These are phyloP conservation scores for Tetramorium simillimum DNA, from an alignment of 1,140 invertebrate genomes.

Conservation along the genomic window DNA sequence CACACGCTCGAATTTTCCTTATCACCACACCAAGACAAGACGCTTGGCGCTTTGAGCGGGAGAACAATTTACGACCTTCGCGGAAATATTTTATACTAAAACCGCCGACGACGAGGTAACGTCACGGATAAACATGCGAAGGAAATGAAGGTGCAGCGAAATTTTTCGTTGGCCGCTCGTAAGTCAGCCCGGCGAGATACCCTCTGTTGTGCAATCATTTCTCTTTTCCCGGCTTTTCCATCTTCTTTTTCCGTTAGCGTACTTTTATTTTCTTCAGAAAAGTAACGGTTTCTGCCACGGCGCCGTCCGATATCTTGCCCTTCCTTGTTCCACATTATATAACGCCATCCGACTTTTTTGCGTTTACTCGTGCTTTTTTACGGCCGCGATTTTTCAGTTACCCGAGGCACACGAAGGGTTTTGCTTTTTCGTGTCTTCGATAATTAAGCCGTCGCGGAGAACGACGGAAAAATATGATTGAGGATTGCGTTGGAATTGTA, in stretches of 20 bases:
- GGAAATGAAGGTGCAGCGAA: constrained; percentile 32
- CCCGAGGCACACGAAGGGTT: not conserved
- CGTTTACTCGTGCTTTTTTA: not conserved
- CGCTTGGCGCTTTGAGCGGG: constrained; percentile 31
- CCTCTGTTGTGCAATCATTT: constrained; percentile 65
- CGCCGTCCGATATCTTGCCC: constrained; percentile 7
- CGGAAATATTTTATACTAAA: constrained; percentile 50
- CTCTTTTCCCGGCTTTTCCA: constrained; percentile 16
- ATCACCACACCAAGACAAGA: constrained; percentile 28
- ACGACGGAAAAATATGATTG: constrained; percentile 16
- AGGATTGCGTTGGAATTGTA: not conserved
- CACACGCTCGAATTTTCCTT: constrained; percentile 18
- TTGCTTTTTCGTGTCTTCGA: not conserved
- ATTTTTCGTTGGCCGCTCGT: constrained; percentile 44
- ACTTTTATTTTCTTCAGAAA: constrained; percentile 43
- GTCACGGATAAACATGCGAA: constrained; percentile 47
- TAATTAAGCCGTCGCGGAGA: constrained; percentile 1
- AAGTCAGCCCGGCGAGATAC: constrained; percentile 59
- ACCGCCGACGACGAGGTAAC: constrained; percentile 35
- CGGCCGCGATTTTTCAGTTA: constrained; percentile 16
- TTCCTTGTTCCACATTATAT: constrained; percentile 22
- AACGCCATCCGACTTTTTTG: constrained; percentile 12
- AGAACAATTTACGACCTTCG: constrained; percentile 60
- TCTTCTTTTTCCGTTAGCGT: constrained; percentile 29
- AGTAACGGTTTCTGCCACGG: constrained; percentile 35